phyloP scores from a whole-genome alignment of 2,113 vertebrate species.

The Tyto alba region DNA sequence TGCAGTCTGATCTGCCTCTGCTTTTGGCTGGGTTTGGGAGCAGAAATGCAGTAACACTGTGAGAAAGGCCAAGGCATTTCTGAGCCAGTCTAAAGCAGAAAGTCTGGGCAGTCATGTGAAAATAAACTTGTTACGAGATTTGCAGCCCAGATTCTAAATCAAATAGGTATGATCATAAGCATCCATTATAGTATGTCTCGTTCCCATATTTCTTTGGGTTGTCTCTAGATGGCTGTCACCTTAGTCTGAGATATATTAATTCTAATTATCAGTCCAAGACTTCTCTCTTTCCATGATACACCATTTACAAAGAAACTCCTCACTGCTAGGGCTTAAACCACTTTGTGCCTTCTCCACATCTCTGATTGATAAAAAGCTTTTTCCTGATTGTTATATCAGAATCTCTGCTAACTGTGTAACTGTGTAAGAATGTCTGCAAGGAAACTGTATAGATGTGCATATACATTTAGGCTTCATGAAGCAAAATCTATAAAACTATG shows the following conservation, averaged over 20 bases:
- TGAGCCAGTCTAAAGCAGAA: neutral
- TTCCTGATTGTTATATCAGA: neutral
- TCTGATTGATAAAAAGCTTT: neutral
- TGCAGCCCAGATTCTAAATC: neutral
- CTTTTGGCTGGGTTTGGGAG: neutral
- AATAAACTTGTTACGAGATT: conserved; percentile 1
- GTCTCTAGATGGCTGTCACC: neutral
- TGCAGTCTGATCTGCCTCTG: neutral
- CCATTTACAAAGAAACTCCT: neutral
- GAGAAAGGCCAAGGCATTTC: neutral
- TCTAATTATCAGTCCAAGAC: neutral
- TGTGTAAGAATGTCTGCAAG: neutral
- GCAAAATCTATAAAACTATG: neutral
- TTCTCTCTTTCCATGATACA: neutral
- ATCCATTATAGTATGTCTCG: neutral
- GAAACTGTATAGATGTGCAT: neutral
- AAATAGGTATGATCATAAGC: neutral
- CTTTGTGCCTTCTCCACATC: neutral
- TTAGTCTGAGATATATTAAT: neutral
- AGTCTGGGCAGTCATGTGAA: neutral
- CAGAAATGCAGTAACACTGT: neutral
- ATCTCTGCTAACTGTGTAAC: neutral
- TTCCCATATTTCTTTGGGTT: neutral
- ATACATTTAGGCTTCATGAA: neutral
- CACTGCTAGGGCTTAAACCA: neutral